Base-by-base conservation (phyloP, 2,797 vertebrate species). In the Micropoecilia bifurca region DNA sequence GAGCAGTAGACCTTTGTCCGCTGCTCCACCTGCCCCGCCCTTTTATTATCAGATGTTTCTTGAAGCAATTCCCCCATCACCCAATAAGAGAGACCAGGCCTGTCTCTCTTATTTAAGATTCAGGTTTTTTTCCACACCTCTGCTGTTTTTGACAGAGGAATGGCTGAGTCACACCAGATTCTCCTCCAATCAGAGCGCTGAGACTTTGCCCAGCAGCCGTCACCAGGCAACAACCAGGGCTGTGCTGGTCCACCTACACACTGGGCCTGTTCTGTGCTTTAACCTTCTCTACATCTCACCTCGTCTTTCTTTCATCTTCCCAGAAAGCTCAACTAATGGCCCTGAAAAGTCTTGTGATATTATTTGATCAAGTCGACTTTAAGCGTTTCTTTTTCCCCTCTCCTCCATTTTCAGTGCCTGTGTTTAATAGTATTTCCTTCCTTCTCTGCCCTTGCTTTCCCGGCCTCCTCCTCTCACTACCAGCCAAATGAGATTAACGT, bases 211-310 rank as follows among this genome's bases (percentile, higher is more conserved):
- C 80, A 80, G 91, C 90, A 84, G 59, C 87, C 36, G 91, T 89
- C 85, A 76, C 91, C 87, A 85, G 84, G 90, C 91, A 92, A 93
- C 90, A 91, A 90, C 89, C 83, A 33, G 74, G 57, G 76, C 77
- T 81, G 87, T 81, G 5, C 82, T 14, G 80, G 73, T 85, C 87
- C 89, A 85, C 85, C 86, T 55, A 86, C 84, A 91, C 88, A 83
- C 85, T 61, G 88, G 82, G 83, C 83, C 78, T 84, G 36, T 90
- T 91, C 81, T 55, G 8, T 2, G 73, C 87, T n/a, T 53, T n/a
- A 76, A 71, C 83, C 82, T 83, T 55, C 77, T 74, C 72, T 0
- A 22, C 59, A 75, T 77, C 79, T 59, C 79, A 81, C 82, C 83
- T 80, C 20, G 28, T 78, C 80, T 77, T 74, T 75, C 74, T 53